Evolutionary conservation across 2,888 invertebrate species (phyloP).

Genomic region (Clunio marinus): DNA sequence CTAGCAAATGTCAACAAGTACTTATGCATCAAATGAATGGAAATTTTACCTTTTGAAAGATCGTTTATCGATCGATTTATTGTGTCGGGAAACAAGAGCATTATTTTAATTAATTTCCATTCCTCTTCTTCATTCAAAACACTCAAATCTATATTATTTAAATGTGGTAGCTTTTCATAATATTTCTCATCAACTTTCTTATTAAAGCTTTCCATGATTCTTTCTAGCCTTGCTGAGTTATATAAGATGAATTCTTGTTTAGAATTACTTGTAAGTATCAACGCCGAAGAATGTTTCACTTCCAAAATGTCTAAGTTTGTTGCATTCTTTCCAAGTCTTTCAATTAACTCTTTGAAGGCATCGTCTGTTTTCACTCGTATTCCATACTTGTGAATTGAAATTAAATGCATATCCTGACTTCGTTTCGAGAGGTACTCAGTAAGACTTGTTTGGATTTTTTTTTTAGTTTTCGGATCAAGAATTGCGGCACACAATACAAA

Average conservation of each 20-base stretch:
- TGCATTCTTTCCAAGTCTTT: slow-evolving; percentile 62
- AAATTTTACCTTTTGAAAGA: slow-evolving; percentile 54
- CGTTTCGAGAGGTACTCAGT: slow-evolving; percentile 57
- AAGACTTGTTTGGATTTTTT: slow-evolving; percentile 53
- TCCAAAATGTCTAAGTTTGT: slow-evolving; percentile 65
- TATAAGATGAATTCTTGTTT: slow-evolving; percentile 63
- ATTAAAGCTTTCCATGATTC: slow-evolving; percentile 61
- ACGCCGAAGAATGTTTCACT: slow-evolving; percentile 58
- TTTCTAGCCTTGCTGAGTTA: slow-evolving; percentile 68
- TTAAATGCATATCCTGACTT: slow-evolving; percentile 60
- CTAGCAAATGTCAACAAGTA: slow-evolving; percentile 62
- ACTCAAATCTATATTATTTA: slow-evolving; percentile 59
- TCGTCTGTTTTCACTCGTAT: slow-evolving; percentile 53
- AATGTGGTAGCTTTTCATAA: slow-evolving; percentile 60
- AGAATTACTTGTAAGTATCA: slow-evolving; percentile 51
- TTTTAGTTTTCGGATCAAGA: slow-evolving; percentile 38
- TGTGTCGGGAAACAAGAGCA: slow-evolving; percentile 61
- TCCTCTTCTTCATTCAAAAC: slow-evolving; percentile 70
- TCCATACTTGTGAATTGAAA: slow-evolving; percentile 67
- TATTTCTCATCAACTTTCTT: slow-evolving; percentile 54
- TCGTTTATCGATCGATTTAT: slow-evolving; percentile 56
- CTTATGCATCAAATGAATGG: slow-evolving; percentile 61
- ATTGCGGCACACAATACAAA: slow-evolving; percentile 10
- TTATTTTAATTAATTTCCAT: slow-evolving; percentile 68
- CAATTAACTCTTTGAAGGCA: slow-evolving; percentile 56